Percentiles rank a stretch among this genome's conserved stretches.
phyloP scores from a whole-genome alignment of 1,140 invertebrate species.

The Ceratitis capitata region DNA sequence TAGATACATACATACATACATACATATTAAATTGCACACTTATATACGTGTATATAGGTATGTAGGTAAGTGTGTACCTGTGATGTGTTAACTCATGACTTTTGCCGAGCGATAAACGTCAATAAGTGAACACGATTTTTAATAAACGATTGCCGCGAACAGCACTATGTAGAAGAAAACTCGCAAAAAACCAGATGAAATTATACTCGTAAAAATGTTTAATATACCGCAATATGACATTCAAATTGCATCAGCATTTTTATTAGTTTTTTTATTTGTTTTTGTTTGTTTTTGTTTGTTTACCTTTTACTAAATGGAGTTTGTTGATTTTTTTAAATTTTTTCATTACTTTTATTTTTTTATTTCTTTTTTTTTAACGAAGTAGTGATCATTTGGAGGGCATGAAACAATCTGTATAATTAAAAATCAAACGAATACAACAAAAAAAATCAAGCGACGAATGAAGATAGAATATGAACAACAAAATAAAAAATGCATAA shows the following conservation, averaged over 20 bases:
- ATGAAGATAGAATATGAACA: background rate
- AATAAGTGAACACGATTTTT: constrained; percentile 7
- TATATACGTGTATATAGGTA: background rate
- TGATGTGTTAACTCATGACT: background rate
- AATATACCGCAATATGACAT: constrained; percentile 2
- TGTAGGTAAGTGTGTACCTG: background rate
- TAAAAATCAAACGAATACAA: background rate
- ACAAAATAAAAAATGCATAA: background rate
- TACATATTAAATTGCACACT: background rate
- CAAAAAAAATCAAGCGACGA: no score
- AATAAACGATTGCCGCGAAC: background rate
- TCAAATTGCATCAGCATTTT: constrained; percentile 28
- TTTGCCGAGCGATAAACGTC: background rate
- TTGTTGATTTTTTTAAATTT: background rate
- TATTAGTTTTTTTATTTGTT: background rate
- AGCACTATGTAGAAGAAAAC: background rate
- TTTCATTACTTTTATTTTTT: no score
- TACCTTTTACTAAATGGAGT: background rate
- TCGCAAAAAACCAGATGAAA: constrained; percentile 9
- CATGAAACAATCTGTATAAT: constrained; percentile 7
- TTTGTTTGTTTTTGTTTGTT: no score
- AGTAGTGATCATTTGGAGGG: constrained; percentile 12
- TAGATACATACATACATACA: background rate
- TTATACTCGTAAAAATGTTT: background rate
- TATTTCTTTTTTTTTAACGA: constrained; percentile 13